A percentile compares a stretch with the other conserved stretches of the same genome.
phyloP scores from a whole-genome alignment of 2,797 vertebrate genomes.

The Glyptemys insculpta region DNA sequence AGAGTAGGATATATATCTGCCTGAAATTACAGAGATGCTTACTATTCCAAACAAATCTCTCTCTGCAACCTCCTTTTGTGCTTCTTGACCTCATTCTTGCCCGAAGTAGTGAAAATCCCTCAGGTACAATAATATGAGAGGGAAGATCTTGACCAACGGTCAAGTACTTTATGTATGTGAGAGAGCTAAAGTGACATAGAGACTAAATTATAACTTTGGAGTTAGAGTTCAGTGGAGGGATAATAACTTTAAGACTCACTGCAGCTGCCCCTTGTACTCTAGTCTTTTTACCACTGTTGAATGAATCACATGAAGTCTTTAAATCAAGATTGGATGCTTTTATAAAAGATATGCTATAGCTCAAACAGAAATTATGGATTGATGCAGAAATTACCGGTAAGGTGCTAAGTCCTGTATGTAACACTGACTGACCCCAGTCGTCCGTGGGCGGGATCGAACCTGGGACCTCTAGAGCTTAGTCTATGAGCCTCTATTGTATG shows the following conservation, averaged over 20 bases:
- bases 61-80: background rate
- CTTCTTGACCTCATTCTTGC: slow-evolving; percentile 2
- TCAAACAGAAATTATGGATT: background rate
- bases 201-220: background rate
- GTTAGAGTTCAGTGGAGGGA: background rate
- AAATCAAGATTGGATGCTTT: background rate
- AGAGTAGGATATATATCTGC: background rate
- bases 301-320: background rate
- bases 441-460: too few species aligned
- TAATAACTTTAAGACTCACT: background rate
- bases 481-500: too few species aligned
- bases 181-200: background rate
- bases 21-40: background rate
- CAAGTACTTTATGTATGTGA: background rate
- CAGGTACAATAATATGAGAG: background rate
- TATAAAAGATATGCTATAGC: background rate
- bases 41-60: background rate
- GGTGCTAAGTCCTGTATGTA: background rate
- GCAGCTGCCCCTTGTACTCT: background rate
- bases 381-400: background rate
- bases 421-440: too few species aligned
- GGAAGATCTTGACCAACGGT: background rate
- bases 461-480: too few species aligned
- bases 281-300: background rate
- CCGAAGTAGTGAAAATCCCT: background rate